phyloP scores from a whole-genome alignment of 2,113 vertebrate species.

The Rhombomys opimus region DNA sequence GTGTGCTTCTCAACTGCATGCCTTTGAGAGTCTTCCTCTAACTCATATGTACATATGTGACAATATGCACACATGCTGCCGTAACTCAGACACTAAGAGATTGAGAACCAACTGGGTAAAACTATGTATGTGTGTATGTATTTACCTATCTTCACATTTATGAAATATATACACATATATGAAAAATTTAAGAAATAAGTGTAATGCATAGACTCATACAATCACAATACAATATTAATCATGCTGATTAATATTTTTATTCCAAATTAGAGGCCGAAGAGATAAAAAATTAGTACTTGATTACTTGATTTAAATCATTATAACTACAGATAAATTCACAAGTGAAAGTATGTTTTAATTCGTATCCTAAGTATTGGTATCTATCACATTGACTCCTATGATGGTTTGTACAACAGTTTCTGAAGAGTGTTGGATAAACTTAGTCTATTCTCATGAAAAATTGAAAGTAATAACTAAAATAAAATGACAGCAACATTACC shows the following conservation, averaged over 20 bases:
- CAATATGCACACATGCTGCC: fast-evolving
- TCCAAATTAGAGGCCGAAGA: background rate
- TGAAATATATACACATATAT: background rate
- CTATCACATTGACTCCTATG: background rate
- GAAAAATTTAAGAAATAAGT: background rate
- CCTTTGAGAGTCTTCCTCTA: background rate
- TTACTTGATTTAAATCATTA: background rate
- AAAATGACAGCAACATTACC: background rate
- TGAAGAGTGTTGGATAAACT: background rate
- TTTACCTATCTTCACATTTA: no score
- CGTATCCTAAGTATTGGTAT: background rate
- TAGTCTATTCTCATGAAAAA: background rate
- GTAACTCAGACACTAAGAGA: background rate
- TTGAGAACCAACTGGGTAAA: no score
- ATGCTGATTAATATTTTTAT: background rate
- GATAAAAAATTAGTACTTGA: background rate
- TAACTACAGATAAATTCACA: background rate
- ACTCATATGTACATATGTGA: background rate
- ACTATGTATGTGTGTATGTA: no score
- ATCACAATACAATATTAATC: background rate
- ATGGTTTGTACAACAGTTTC: background rate
- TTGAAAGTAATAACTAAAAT: background rate
- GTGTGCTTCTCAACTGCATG: background rate
- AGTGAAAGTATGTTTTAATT: background rate
- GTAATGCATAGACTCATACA: background rate